Evolutionary conservation across 2,113 vertebrate species (phyloP), one percentile per base, ranked within the genome.

Genomic region (Anhinga anhinga): DNA sequence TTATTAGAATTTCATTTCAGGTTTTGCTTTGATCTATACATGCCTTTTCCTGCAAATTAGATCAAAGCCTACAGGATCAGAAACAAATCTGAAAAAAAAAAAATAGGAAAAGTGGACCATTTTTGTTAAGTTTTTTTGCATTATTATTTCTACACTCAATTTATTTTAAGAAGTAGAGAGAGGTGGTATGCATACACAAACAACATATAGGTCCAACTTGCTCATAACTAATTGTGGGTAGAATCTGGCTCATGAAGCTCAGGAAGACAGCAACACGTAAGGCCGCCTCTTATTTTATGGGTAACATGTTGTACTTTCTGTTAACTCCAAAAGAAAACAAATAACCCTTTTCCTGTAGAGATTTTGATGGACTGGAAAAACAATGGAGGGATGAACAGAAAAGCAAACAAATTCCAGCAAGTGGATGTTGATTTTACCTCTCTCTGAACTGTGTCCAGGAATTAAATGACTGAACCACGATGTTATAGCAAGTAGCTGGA

Each of bases 361-460:
- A 91, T 85, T 56, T 52, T 91, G 83, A 82, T 92, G 61, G 53
- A 77, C 49, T 93, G 30, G 72, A 78, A 82, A 95, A 95, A 89
- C 80, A 91, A 69, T 32, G 3, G 61, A 74, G 36, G 47, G 86
- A 92, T 96, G 77, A 96, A 87, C 86, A 95, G 88, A 89, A 96
- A 97, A 93, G 56, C 77, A 93, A 96, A 94, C 59, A 85, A 92
- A 91, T 92, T 91, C 86, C 47, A 56, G 16, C 15, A 93, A 87
- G 65, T 77, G 70, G 49, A 89, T 92, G 83, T 89, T 95, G 86
- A 86, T 91, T 95, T 93, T 94, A 72, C 34, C 47, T 95, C 83
- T 72, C 34, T 89, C 69, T 87, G 86, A 93, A 92, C 55, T 71
- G 30, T 23, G 47, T 74, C 80, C 80, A 95, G 65, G 23, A 92